Conservation (phyloP, 2,113 vertebrate genomes). For the Lota lota region DNA sequence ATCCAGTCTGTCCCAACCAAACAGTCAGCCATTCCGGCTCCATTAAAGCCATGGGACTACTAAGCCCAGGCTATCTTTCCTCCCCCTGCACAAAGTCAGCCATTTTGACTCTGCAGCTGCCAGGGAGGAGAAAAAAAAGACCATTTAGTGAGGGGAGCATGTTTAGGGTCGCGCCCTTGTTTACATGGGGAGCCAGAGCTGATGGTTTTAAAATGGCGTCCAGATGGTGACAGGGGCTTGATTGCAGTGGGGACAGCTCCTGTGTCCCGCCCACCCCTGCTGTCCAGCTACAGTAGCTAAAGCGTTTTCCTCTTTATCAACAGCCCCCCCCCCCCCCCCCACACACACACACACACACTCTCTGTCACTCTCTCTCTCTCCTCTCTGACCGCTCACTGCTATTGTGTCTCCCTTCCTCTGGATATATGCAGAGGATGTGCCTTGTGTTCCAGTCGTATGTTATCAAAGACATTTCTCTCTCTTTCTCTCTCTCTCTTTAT, state of each 20-base stretch:
- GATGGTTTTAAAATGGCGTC: constrained; percentile 77
- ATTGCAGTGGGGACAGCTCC: constrained; percentile 62
- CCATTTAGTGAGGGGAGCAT: constrained; percentile 63
- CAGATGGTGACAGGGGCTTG: constrained; percentile 72
- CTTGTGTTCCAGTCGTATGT: constrained; percentile 16
- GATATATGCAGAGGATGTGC: constrained; percentile 12
- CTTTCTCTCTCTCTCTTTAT: constrained; percentile 3
- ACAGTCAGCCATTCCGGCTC: constrained; percentile 55
- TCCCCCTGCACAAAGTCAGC: constrained; percentile 44
- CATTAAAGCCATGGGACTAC: background rate
- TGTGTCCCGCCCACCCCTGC: constrained; percentile 60
- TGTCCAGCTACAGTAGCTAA: constrained; percentile 57
- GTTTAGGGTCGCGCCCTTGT: constrained; percentile 71
- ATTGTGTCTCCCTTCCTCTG: constrained; percentile 27
- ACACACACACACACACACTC: no score
- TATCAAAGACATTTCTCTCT: constrained; percentile 17
- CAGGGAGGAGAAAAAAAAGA: constrained; percentile 37
- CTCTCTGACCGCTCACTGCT: constrained; percentile 22
- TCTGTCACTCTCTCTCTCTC: constrained; percentile 27
- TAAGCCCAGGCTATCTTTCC: background rate
- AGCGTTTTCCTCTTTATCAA: constrained; percentile 40
- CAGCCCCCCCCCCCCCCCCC: constrained; percentile 12
- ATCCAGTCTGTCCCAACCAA: constrained; percentile 9
- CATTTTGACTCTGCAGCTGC: constrained; percentile 66
- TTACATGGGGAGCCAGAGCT: constrained; percentile 67